phyloP scores from a whole-genome alignment of 2,113 vertebrate species.

The Aramus guarauna region DNA sequence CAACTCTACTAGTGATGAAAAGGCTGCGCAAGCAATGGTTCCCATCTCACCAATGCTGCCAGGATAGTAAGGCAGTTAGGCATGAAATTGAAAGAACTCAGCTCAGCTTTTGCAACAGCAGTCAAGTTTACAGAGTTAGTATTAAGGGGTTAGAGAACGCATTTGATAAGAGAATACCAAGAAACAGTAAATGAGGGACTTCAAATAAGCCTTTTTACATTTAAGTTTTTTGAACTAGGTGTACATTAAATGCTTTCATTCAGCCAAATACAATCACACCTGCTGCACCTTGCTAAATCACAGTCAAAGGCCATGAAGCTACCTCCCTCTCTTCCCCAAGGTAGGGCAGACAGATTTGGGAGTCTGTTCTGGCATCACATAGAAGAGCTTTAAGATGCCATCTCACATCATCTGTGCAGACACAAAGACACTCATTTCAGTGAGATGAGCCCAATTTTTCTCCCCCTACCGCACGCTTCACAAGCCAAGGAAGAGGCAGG shows the following conservation, averaged over 20 bases:
- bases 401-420: not conserved
- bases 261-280: accelerated
- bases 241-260: not conserved
- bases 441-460: not conserved
- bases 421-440: not conserved
- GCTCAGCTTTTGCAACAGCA: not conserved
- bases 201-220: not conserved
- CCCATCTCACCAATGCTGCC: not conserved
- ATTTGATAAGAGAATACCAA: not conserved
- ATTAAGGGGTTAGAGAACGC: not conserved
- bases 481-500: not conserved
- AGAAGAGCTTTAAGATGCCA: not conserved
- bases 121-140: not conserved
- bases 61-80: not conserved
- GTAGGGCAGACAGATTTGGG: not conserved
- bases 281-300: not conserved
- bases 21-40: not conserved
- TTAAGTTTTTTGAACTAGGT: not conserved
- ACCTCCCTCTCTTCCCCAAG: not conserved
- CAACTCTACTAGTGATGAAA: not conserved
- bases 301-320: not conserved
- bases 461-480: not conserved
- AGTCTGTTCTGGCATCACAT: not conserved
- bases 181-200: not conserved
- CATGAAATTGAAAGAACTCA: not conserved